Percentiles rank a stretch among this genome's conserved stretches.
Evolutionary conservation across 2,113 vertebrate species (phyloP).

Genomic region (Lynx canadensis): DNA sequence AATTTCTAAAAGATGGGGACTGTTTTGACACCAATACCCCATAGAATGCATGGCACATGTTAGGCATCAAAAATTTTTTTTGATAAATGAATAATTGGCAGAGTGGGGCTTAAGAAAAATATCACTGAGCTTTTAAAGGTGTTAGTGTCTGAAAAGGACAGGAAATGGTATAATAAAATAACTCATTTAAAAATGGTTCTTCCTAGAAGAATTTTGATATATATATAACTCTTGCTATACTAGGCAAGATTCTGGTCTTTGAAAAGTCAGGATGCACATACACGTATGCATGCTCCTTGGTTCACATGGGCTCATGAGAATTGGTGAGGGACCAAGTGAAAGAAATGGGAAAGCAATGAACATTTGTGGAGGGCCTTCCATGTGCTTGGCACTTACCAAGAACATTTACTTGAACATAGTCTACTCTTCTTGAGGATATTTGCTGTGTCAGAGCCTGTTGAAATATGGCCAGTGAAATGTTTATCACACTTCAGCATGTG

Average conservation of each 20-base stretch:
- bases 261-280: background rate
- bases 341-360: background rate
- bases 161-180: background rate
- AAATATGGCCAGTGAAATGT: background rate
- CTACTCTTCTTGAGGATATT: background rate
- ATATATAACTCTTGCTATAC: background rate
- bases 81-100: background rate
- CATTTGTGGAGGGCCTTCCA: background rate
- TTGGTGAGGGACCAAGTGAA: background rate
- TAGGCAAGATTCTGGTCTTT: background rate
- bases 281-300: accelerated
- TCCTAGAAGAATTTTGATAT: background rate
- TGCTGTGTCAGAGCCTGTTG: background rate
- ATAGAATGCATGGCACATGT: background rate
- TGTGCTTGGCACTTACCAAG: background rate
- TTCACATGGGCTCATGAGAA: background rate
- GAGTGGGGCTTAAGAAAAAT: background rate
- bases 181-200: background rate
- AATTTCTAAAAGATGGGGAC: background rate
- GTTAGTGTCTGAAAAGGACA: background rate
- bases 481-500: background rate
- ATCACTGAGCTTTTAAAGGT: background rate
- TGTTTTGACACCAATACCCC: background rate
- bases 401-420: background rate
- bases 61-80: background rate